Evolutionary conservation across 2,888 invertebrate genomes (phyloP), one percentile per base, ranked within the genome.

Genomic region (Ommatoiulus sabulosus): DNA sequence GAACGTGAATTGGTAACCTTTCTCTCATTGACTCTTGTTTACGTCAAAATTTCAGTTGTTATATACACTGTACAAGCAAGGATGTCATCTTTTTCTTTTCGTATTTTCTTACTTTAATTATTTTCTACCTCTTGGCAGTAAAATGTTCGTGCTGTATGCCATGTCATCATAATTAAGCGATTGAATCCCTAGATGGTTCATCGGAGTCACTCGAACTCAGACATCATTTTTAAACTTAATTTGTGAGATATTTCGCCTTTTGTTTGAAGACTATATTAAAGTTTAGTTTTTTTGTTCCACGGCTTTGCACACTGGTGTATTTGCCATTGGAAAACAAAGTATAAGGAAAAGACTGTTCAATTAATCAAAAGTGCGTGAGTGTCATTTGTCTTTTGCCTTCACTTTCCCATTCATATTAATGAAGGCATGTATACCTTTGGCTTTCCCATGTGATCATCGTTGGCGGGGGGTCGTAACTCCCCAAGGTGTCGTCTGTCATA

Each of bases 291-390:
- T 35, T 24, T 35, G 35, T 24, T 7, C 15, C 24, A 15, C 52
- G 12, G 15, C 52, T 52, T 52, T 35, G 24, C 80, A 35, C 80
- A 4, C 80, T 80, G 35, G 80, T 80, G 72, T 80, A 35, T 80
- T 35, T 80, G 35, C 24, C 24, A 24, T 72, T 72, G 24, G 80
- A 35, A 80, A 80, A 80, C 80, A 80, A 24, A 80, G 80, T 24
- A 5, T 80, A 80, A 80, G 80, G 80, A 80, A 80, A 35, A 35
- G 80, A 80, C 80, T 80, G 80, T 80, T 86, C 86, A 44, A 86
- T 86, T 86, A 86, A 86, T 86, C 86, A 86, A 48, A 86, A 86
- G 86, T 86, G 46, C 44, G 86, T 86, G 86, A 48, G 46, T 86
- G 44, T 86, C 86, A 86, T 86, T 86, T 86, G 86, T 86, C 86